Conservation (phyloP, 64 coral and sea anemone genomes). For the Catalaphyllia jardinei region DNA sequence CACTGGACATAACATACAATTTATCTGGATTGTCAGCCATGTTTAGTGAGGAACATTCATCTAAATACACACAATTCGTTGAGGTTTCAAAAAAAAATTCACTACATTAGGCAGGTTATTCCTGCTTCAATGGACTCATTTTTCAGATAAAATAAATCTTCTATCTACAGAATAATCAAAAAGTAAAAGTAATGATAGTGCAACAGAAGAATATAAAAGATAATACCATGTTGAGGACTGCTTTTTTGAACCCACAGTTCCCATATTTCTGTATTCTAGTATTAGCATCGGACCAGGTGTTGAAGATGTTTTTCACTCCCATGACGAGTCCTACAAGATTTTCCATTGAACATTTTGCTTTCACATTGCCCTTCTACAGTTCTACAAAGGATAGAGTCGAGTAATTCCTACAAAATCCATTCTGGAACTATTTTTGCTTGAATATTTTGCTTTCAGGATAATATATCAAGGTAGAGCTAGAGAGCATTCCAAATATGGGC, state of each 20-base stretch:
- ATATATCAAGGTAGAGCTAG: conserved; percentile 30
- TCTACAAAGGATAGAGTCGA: conserved; percentile 8
- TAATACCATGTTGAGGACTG: conserved; percentile 77
- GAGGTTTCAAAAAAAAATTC: neutral
- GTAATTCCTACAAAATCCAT: conserved; percentile 56
- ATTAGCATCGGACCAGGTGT: conserved; percentile 79
- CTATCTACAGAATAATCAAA: conserved; percentile 21
- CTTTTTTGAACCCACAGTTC: conserved; percentile 76
- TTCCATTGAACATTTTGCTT: conserved; percentile 64
- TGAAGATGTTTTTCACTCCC: conserved; percentile 25
- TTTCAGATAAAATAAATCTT: conserved; percentile 6
- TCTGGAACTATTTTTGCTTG: conserved; percentile 41
- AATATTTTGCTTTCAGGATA: conserved; percentile 64
- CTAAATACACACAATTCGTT: conserved; percentile 17
- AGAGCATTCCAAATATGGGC: conserved; percentile 77
- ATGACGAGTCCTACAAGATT: conserved; percentile 37
- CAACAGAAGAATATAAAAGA: conserved; percentile 6
- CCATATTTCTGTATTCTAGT: conserved; percentile 63
- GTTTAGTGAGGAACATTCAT: conserved; percentile 39
- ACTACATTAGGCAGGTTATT: neutral
- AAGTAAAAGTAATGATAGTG: neutral
- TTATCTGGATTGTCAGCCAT: conserved; percentile 57
- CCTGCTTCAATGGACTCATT: neutral
- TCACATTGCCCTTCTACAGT: conserved; percentile 10
- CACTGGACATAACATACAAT: neutral